phyloP scores from a whole-genome alignment of 2,113 vertebrate genomes.

The Scytalopus superciliaris region DNA sequence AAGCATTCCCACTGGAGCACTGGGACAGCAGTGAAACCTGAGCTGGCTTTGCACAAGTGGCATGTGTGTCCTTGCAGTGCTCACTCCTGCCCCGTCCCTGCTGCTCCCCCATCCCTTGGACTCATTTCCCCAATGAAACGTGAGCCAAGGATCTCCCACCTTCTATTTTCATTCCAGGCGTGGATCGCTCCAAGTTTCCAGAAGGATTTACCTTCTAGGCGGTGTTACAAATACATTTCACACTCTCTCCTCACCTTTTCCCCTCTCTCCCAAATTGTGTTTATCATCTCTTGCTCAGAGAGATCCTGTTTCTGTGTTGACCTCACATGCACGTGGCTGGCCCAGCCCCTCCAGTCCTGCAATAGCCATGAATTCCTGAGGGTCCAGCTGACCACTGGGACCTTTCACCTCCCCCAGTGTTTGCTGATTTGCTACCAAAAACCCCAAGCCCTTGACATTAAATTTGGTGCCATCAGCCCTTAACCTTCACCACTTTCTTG shows the following conservation, averaged over 20 bases:
- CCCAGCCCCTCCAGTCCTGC: not conserved
- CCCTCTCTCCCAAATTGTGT: not conserved
- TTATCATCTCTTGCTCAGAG: not conserved
- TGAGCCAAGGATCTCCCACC: not conserved
- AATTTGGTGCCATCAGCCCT: not conserved
- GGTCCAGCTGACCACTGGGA: not conserved
- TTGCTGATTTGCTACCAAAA: not conserved
- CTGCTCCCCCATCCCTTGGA: not conserved
- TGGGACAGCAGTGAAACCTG: not conserved
- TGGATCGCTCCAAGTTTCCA: not conserved
- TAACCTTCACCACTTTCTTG: not conserved
- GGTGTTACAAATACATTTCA: not conserved
- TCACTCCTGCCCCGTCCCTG: not conserved
- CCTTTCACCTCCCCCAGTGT: not conserved
- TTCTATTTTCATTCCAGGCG: conserved; percentile 24
- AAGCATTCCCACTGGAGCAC: not conserved
- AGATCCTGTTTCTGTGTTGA: not conserved
- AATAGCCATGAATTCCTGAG: not conserved
- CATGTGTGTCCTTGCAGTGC: not conserved
- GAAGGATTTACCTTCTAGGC: not conserved
- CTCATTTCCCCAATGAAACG: not conserved
- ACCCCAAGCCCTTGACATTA: fast-evolving
- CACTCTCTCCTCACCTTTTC: not conserved
- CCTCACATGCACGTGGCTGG: fast-evolving
- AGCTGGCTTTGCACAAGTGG: not conserved